These are phyloP conservation scores for Pseudococcus longispinus DNA, from an alignment of 2,888 invertebrate genomes.

Conservation along the genomic window DNA sequence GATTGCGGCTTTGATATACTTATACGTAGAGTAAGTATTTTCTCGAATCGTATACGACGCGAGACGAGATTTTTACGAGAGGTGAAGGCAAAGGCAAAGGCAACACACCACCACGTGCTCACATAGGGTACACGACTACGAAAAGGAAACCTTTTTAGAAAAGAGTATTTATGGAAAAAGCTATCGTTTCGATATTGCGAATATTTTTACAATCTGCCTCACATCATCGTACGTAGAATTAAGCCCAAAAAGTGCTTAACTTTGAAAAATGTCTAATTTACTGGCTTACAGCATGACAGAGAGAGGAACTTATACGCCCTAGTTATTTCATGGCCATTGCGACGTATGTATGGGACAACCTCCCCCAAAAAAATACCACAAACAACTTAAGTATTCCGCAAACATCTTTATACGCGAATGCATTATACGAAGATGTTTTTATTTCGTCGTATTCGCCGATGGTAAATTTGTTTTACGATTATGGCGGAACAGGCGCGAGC, in stretches of 20 bases:
- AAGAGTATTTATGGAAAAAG: not conserved
- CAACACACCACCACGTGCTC: not conserved
- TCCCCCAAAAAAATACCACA: not conserved
- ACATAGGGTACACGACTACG: too few species aligned
- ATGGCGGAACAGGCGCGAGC: not conserved
- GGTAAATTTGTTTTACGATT: slow-evolving; percentile 20
- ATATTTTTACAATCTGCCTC: not conserved
- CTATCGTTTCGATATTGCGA: not conserved
- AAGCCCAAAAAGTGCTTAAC: not conserved
- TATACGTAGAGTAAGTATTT: not conserved
- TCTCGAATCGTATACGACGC: too few species aligned
- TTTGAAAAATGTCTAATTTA: not conserved
- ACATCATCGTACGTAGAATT: not conserved
- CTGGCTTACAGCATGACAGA: not conserved
- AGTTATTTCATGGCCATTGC: not conserved
- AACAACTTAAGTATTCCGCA: not conserved
- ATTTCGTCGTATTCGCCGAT: not conserved
- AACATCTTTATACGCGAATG: not conserved
- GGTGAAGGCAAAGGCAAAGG: not conserved
- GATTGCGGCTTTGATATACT: slow-evolving; percentile 3
- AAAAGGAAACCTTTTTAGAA: not conserved
- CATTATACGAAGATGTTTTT: not conserved
- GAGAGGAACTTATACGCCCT: not conserved
- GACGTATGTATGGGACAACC: not conserved
- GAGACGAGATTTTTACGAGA: not conserved